Percentiles rank a stretch among this genome's conserved stretches.
These are phyloP conservation scores for Cylloceria caligata DNA, from an alignment of 2,888 invertebrate genomes.

Conservation along the genomic window DNA sequence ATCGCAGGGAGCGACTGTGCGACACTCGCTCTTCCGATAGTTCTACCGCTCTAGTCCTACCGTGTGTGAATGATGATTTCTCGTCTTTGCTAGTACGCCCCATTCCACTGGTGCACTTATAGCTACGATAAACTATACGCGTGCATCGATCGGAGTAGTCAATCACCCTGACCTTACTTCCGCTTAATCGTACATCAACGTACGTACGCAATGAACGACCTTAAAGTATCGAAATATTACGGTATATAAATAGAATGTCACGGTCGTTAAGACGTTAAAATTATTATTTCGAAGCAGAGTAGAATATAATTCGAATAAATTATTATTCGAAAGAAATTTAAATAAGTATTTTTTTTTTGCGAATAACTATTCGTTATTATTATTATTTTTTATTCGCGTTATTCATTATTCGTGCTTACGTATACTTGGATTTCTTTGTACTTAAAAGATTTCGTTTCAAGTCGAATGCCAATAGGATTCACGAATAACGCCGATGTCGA, in stretches of 20 bases:
- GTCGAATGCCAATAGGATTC: not conserved
- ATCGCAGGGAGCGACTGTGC: slow-evolving; percentile 1
- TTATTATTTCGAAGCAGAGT: not conserved
- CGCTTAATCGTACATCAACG: slow-evolving; percentile 4
- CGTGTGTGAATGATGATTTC: slow-evolving; percentile 21
- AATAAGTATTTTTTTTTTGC: no score
- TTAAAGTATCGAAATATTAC: not conserved
- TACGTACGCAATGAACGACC: not conserved
- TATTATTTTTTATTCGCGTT: not conserved
- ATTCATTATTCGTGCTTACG: not conserved
- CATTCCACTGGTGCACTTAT: not conserved
- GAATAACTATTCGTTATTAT: no score
- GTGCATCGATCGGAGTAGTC: not conserved
- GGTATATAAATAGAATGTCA: not conserved
- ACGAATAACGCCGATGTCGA: not conserved
- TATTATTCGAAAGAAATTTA: not conserved
- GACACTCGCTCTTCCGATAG: not conserved
- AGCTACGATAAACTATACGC: not conserved
- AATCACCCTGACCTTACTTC: slow-evolving; percentile 5
- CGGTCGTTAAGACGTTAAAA: not conserved
- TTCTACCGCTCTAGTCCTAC: not conserved
- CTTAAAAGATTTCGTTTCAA: not conserved
- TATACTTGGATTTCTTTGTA: not conserved
- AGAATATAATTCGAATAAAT: not conserved
- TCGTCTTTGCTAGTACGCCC: not conserved